A percentile compares a stretch with the other conserved stretches of the same genome.
Evolutionary conservation across 2,113 vertebrate genomes (phyloP).

Genomic region (Lanius collurio): DNA sequence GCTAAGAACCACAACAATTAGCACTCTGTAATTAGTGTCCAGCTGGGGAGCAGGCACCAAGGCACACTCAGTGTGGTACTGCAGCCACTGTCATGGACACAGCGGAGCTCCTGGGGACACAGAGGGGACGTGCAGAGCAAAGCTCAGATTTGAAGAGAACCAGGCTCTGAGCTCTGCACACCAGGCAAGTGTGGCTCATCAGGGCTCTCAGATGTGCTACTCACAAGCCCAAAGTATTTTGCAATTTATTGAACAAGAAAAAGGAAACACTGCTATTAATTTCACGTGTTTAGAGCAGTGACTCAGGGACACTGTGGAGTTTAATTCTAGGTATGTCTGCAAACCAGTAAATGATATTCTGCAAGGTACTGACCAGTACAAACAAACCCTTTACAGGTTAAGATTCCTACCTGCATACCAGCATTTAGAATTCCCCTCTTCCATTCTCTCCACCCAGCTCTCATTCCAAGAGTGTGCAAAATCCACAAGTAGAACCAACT

Average conservation of each 20-base stretch:
- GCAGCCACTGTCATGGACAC: neutral
- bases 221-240: neutral
- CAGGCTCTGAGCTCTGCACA: neutral
- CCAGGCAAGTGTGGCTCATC: neutral
- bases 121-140: neutral
- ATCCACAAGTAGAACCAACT: conserved; percentile 90
- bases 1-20: neutral
- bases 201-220: neutral
- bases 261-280: neutral
- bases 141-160: neutral
- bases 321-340: neutral
- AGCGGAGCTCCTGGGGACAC: neutral
- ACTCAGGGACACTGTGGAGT: neutral
- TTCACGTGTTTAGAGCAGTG: neutral
- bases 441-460: conserved; percentile 84
- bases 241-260: neutral
- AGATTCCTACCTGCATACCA: conserved; percentile 88
- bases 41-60: neutral
- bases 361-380: neutral
- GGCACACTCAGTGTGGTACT: neutral
- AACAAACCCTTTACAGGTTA: neutral
- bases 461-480: conserved; percentile 91
- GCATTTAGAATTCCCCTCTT: conserved; percentile 80
- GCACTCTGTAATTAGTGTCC: neutral
- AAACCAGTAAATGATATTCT: neutral